Evolutionary conservation across 2,888 invertebrate species (phyloP).

Genomic region (Microchrysa polita): DNA sequence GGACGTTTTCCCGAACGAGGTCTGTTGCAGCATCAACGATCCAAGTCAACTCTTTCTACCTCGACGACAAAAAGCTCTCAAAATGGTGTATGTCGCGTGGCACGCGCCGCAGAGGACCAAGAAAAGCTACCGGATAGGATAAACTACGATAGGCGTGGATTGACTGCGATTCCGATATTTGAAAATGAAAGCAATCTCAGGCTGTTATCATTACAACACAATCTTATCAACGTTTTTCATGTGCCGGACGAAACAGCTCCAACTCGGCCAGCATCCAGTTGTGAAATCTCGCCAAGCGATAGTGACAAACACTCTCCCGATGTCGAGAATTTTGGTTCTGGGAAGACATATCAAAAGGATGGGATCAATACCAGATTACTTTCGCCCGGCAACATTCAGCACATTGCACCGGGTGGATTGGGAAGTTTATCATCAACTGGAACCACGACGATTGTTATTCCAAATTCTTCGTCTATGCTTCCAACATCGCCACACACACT

Average conservation of each 20-base stretch:
- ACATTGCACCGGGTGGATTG: not conserved
- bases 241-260: conserved; percentile 59
- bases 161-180: conserved; percentile 82
- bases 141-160: conserved; percentile 84
- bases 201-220: conserved; percentile 90
- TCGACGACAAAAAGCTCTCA: conserved; percentile 57
- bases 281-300: not conserved
- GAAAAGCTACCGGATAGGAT: conserved; percentile 88
- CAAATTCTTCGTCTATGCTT: not conserved
- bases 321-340: conserved; percentile 1
- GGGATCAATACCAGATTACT: not conserved
- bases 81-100: conserved; percentile 69
- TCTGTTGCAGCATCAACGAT: conserved; percentile 52
- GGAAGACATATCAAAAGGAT: not conserved
- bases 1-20: conserved; percentile 48
- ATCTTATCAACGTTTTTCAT: conserved; percentile 74
- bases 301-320: conserved; percentile 1
- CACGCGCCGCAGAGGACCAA: conserved; percentile 78
- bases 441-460: conserved; percentile 25
- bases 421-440: conserved; percentile 15
- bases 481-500: not conserved
- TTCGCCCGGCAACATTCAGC: not conserved
- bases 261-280: conserved; percentile 8
- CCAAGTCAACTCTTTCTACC: conserved; percentile 53
- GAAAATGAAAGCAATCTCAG: conserved; percentile 83